Evolutionary conservation across 2,888 invertebrate genomes (phyloP).

Genomic region (Trileptium ribeirensis): DNA sequence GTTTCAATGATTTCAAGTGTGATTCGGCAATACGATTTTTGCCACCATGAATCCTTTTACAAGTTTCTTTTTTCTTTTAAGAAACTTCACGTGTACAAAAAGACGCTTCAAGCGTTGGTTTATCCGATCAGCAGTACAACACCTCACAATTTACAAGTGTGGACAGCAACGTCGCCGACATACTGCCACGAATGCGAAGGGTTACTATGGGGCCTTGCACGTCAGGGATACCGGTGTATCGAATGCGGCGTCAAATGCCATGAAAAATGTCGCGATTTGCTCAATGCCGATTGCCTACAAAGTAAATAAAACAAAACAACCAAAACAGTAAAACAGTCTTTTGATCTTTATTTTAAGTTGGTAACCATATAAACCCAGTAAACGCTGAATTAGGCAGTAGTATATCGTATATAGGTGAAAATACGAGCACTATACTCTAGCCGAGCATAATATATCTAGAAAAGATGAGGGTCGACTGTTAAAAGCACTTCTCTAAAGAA

Average conservation of each 20-base stretch:
- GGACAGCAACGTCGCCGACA: slow-evolving; percentile 97
- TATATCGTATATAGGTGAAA: no score
- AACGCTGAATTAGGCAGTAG: no score
- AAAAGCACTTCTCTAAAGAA: no score
- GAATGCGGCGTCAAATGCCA: slow-evolving; percentile 99
- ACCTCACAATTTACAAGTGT: slow-evolving; percentile 95
- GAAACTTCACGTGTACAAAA: slow-evolving; percentile 99
- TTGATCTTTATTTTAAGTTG: no score
- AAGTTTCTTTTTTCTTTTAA: slow-evolving; percentile 53
- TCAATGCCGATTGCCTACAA: slow-evolving; percentile 98
- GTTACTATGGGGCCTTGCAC: slow-evolving; percentile 93
- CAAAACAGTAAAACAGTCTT: no score
- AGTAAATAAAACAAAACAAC: slow-evolving; percentile 69
- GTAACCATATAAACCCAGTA: no score
- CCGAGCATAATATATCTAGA: no score
- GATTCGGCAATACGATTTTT: no score
- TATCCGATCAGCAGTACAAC: slow-evolving; percentile 99
- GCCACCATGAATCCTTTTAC: no score
- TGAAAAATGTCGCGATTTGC: slow-evolving; percentile 98
- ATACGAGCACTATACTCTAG: no score
- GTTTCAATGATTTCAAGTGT: no score
- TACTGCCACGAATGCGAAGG: slow-evolving; percentile 99
- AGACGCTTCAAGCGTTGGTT: slow-evolving; percentile 94
- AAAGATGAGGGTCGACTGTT: no score
- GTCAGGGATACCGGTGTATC: slow-evolving; percentile 85